Percentiles rank a stretch among this genome's conserved stretches.
These are phyloP conservation scores for Eretmochelys imbricata DNA, from an alignment of 2,113 vertebrate species.

Conservation along the genomic window DNA sequence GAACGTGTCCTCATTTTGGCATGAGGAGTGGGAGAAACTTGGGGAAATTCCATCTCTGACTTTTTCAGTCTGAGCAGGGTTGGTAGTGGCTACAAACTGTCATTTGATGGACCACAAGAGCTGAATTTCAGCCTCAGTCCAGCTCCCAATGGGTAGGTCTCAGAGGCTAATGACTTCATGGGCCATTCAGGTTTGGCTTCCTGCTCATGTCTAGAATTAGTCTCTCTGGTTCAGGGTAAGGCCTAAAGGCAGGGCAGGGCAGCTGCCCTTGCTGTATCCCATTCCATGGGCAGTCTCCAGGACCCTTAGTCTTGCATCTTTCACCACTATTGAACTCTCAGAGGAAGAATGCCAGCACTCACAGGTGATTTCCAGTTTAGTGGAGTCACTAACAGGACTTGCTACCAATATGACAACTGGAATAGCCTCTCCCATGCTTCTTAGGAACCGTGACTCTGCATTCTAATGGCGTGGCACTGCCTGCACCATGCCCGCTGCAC, in stretches of 20 bases:
- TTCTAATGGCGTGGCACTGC: rapidly evolving
- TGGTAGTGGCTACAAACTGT: background rate
- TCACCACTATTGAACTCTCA: background rate
- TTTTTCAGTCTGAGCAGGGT: background rate
- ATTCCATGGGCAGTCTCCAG: background rate
- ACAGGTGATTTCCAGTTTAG: background rate
- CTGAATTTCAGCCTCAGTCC: background rate
- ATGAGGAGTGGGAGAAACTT: background rate
- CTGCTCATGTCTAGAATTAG: background rate
- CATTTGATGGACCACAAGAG: too few relatives aligned
- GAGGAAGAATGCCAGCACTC: background rate
- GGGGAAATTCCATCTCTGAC: background rate
- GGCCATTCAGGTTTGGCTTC: background rate
- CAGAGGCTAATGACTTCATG: too few relatives aligned
- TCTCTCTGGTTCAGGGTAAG: rapidly evolving
- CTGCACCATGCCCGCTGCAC: rapidly evolving
- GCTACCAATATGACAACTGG: background rate
- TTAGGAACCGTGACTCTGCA: rapidly evolving
- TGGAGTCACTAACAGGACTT: too few relatives aligned
- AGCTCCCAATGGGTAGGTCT: background rate
- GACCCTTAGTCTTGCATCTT: background rate
- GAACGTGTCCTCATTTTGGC: background rate
- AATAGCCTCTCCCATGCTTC: background rate
- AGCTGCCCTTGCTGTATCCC: background rate
- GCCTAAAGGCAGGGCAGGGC: background rate